A percentile compares a stretch with the other conserved stretches of the same genome.
Evolutionary conservation across 2,797 vertebrate species (phyloP).

Genomic region (Sparus aurata): DNA sequence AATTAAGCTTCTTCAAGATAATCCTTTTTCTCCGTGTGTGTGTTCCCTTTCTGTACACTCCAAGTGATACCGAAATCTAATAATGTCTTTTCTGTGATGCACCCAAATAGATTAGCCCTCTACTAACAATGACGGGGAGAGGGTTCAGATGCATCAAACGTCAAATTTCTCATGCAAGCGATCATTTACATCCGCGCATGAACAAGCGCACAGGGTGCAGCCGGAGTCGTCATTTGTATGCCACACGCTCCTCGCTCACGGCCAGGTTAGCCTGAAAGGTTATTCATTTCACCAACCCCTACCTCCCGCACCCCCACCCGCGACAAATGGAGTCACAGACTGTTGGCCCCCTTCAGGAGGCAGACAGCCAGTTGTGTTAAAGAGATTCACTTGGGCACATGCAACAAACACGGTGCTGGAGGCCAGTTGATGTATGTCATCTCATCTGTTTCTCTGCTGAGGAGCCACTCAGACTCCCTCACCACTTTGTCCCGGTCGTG

Average conservation of each 20-base stretch:
- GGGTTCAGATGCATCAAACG: constrained; percentile 31
- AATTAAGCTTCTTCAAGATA: constrained; percentile 79
- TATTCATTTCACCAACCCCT: constrained; percentile 59
- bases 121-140: constrained; percentile 38
- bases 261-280: constrained; percentile 74
- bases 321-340: constrained; percentile 76
- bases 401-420: constrained; percentile 30
- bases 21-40: constrained; percentile 58
- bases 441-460: constrained; percentile 39
- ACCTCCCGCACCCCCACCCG: constrained; percentile 4
- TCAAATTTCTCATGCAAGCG: constrained; percentile 27
- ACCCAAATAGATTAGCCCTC: constrained; percentile 55
- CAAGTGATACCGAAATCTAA: constrained; percentile 60
- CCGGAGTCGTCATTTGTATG: constrained; percentile 60
- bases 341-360: constrained; percentile 54
- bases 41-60: constrained; percentile 45
- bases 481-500: constrained; percentile 37
- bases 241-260: constrained; percentile 38
- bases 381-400: constrained; percentile 66
- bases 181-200: constrained; percentile 52
- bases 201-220: constrained; percentile 33
- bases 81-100: constrained; percentile 54
- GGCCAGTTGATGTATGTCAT: constrained; percentile 48
- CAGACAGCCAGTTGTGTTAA: constrained; percentile 61
- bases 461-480: constrained; percentile 22